Percentiles rank a stretch among this genome's conserved stretches.
These are phyloP conservation scores for Tachypleus tridentatus DNA, from an alignment of 1,140 invertebrate species.

Conservation along the genomic window DNA sequence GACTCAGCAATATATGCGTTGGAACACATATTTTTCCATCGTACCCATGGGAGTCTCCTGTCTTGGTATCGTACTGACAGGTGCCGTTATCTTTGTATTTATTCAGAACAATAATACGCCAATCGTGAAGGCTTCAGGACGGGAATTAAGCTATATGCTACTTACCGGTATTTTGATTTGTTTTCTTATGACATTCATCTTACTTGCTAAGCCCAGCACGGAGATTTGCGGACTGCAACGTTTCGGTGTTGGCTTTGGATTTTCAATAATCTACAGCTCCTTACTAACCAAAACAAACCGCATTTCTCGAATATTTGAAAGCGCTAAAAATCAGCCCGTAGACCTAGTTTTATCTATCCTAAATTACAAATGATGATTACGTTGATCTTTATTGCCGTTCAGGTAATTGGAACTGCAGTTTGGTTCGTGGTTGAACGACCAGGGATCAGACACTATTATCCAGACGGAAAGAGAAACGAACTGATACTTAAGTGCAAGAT, in stretches of 20 bases:
- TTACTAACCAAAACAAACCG: conserved; percentile 51
- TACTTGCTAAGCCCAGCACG: conserved; percentile 37
- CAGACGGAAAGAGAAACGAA: conserved; percentile 71
- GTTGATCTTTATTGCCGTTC: conserved; percentile 58
- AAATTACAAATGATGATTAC: conserved; percentile 85
- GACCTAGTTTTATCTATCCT: conserved; percentile 82
- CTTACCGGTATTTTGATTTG: conserved; percentile 38
- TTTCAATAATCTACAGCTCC: conserved; percentile 48
- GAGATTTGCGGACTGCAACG: conserved; percentile 42
- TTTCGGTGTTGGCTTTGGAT: conserved; percentile 46
- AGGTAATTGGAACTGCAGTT: conserved; percentile 65
- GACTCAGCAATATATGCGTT: conserved; percentile 43
- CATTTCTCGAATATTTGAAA: conserved; percentile 48
- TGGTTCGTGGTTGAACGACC: conserved; percentile 78
- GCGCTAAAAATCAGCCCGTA: conserved; percentile 47
- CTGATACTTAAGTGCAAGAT: conserved; percentile 60
- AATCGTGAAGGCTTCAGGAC: conserved; percentile 42
- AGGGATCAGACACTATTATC: conserved; percentile 69
- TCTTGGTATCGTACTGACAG: conserved; percentile 41
- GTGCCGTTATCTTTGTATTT: conserved; percentile 38
- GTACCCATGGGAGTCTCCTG: conserved; percentile 43
- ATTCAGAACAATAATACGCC: conserved; percentile 33
- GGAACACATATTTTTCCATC: conserved; percentile 42
- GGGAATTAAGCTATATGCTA: conserved; percentile 48
- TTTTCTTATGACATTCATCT: conserved; percentile 40